These are phyloP conservation scores for Thecophora atra DNA, from an alignment of 2,888 invertebrate species.

Conservation along the genomic window DNA sequence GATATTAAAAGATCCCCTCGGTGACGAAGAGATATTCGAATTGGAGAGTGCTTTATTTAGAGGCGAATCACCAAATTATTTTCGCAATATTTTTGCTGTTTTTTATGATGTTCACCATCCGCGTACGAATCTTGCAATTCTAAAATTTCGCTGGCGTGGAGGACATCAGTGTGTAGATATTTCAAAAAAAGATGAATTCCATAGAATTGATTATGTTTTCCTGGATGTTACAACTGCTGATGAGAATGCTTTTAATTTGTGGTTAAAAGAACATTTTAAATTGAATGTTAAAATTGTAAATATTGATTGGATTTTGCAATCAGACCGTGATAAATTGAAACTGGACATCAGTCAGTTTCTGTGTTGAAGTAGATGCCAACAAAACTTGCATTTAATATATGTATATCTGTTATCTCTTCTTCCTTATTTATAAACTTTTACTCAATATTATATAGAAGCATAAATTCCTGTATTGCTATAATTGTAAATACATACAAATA, in stretches of 20 bases:
- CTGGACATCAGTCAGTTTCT: constrained; percentile 36
- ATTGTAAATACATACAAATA: too few relatives aligned
- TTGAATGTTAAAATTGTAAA: constrained; percentile 48
- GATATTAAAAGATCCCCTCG: background rate
- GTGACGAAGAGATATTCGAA: constrained; percentile 42
- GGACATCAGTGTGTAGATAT: constrained; percentile 45
- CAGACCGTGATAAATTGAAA: constrained; percentile 45
- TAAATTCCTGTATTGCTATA: too few relatives aligned
- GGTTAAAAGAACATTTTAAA: constrained; percentile 43
- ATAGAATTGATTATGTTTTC: constrained; percentile 45
- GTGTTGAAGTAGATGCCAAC: background rate
- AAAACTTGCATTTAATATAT: constrained; percentile 3
- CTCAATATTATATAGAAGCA: too few relatives aligned
- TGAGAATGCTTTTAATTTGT: constrained; percentile 41
- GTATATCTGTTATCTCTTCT: too few relatives aligned
- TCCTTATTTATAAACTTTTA: too few relatives aligned
- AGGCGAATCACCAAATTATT: constrained; percentile 49
- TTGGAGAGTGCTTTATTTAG: constrained; percentile 48
- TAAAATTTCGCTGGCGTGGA: constrained; percentile 57
- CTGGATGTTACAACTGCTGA: constrained; percentile 45
- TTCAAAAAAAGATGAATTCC: constrained; percentile 1
- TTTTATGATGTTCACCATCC: constrained; percentile 50
- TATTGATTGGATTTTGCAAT: constrained; percentile 53
- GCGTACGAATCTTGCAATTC: constrained; percentile 44
- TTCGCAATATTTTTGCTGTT: constrained; percentile 49